Base-by-base conservation (phyloP, 2,797 vertebrate species). In the Anguilla anguilla region DNA sequence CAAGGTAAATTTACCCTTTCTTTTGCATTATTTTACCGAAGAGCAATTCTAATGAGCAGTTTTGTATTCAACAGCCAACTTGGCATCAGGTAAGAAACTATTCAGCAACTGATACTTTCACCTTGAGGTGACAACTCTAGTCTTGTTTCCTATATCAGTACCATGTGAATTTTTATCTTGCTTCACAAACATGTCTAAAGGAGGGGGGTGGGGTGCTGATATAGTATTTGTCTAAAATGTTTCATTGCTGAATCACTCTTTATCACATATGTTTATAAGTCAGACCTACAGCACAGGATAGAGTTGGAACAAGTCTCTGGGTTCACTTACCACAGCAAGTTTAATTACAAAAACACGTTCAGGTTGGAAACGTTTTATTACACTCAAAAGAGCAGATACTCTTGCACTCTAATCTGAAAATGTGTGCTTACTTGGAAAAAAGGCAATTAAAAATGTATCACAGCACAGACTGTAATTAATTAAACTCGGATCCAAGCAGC, bases 401-500 rank as follows among this genome's bases (percentile, higher is more conserved):
- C 46, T 51, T 22, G 43, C 28, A 49, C 25, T 25, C 19, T 46
- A 81, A 49, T 81, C 46, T 51, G 46, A n/a, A 46, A 81, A 43
- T 77, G 15, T 13, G 28, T 51, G 77, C 43, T 81, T 49, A 46
- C 43, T 79, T 79, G 39, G 9, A 74, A 49, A 81, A 81, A 77
- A 43, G 74, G 74, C 74, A 77, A 77, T 77, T 77, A 77, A 43
- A 77, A 77, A 77, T 77, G 74, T 77, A 77, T 43, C 74, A 77
- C 35, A 77, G 74, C 39, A 43, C 74, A 77, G 74, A 43, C 74
- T 43, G 43, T 77, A 39, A 77, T 77, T 77, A 43, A 77, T 77
- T 39, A 77, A 77, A 43, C 74, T 77, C 5, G 74, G 1, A 77
- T 77, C 35, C 74, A 77, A 77, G 74, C 74, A 22, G 74, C 15